Evolutionary conservation across 1,140 invertebrate genomes (phyloP), one percentile per base, ranked within the genome.

Genomic region (Panagrolaimus sp.): DNA sequence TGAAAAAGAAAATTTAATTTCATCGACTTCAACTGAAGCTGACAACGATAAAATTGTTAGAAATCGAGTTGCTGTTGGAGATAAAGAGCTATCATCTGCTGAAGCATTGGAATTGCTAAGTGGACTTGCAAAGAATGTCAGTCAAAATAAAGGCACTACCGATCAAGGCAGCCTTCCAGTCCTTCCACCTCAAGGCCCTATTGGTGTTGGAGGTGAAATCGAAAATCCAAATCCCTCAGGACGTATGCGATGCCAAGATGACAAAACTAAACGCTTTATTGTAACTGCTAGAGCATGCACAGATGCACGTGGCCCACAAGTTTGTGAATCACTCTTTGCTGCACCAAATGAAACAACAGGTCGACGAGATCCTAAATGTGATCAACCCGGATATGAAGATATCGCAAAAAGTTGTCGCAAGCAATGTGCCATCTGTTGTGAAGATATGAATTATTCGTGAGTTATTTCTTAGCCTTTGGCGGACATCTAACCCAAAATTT

Each of bases 361-460:
- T n/a, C 61, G 63, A 9, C 48, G 74, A 14, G 74, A 76, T 61
- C 71, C 73, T 9, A 68, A 71, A 43, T 76, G 74, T 53, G 78
- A 78, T 61, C 57, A 79, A 20, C 61, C 65, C 20, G 74, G 73
- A 20, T 48, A 79, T 47, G 74, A 76, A 57, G 74, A 76, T 61
- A 78, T 76, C 27, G 70, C 74, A 20, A 67, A 76, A 46, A 76
- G 73, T 16, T 76, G 74, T 46, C 72, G 74, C 16, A 78, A 65
- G 48, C 78, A 78, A 23, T 76, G 74, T 63, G 74, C 72, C 53
- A 76, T 76, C 51, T 76, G 74, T 57, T 76, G 74, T 31, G 74
- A 76, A 57, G 69, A 72, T 61, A 73, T 73, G 9, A 57, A 76
- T 27, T 76, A 76, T 62, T 46, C 76, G n/a, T 75, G 73, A 46